These are phyloP conservation scores for Ramphastos sulfuratus DNA, from an alignment of 2,113 vertebrate species.

Conservation along the genomic window DNA sequence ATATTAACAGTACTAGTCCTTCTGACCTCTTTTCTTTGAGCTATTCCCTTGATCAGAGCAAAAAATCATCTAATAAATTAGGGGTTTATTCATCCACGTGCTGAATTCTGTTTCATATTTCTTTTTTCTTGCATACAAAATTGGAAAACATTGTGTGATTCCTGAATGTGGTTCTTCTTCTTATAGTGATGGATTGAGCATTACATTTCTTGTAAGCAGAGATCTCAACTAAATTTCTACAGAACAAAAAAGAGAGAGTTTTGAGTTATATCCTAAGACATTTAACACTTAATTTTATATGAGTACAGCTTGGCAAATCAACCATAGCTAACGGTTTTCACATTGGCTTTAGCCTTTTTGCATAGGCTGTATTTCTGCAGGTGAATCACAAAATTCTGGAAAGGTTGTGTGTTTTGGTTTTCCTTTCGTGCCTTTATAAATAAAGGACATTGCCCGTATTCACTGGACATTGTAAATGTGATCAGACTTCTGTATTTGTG, in stretches of 20 bases:
- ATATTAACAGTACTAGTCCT: constrained; percentile 68
- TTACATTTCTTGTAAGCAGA: background rate
- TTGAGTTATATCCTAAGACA: background rate
- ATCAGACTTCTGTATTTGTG: background rate
- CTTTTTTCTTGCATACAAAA: constrained; percentile 17
- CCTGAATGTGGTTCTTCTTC: background rate
- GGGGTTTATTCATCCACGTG: constrained; percentile 46
- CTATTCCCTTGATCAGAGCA: constrained; percentile 68
- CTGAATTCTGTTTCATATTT: constrained; percentile 32
- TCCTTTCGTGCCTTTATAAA: background rate
- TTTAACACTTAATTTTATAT: background rate
- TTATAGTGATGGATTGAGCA: background rate
- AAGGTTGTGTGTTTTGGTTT: background rate
- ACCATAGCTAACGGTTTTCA: background rate
- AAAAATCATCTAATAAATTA: constrained; percentile 67
- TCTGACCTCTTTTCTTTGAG: constrained; percentile 69
- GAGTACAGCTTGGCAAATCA: background rate
- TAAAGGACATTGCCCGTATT: background rate
- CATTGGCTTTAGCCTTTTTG: background rate
- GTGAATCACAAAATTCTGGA: background rate
- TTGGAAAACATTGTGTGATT: background rate
- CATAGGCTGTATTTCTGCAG: background rate
- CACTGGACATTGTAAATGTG: background rate
- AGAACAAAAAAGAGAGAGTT: background rate
- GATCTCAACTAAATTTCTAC: background rate